Base-by-base conservation (phyloP, 1,140 invertebrate genomes). In the Marisa cornuarietis region DNA sequence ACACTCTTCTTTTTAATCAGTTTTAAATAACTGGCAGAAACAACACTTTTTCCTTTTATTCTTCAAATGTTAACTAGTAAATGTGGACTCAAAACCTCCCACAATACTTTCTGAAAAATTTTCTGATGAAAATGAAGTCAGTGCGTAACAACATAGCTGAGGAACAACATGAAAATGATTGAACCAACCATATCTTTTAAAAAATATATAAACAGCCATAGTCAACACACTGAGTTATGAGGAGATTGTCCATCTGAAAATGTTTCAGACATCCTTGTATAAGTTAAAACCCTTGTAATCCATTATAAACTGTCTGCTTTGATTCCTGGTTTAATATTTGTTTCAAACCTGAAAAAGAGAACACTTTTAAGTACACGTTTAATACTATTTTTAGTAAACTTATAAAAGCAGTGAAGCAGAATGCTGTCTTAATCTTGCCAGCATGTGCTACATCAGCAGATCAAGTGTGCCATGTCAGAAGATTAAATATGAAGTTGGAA, bases 281-380 rank as follows among this genome's bases (percentile, higher is more conserved):
- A 20, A 14, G 22, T 88, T 78, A 92, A 84, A 89, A 91, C 68
- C 90, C 91, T 87, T 93, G 92, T 85, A 96, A 90, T 87, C 95
- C 95, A 91, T 95, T 96, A 86, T 96, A 96, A 69, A 95, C 91
- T 92, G 93, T 94, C 84, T 94, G 94, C 76, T 93, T 93, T 76
- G 94, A 92, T 79, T 90, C 92, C 89, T 95, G 94, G 81, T 94
- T 92, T 26, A 96, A 88, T 80, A 95, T 92, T 84, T 93, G 92
- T 88, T 92, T 93, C 63, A 96, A 92, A 85, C 91, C 95, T 95
- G 91, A 81, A 94, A 95, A 75, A 87, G 84, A 91, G n/a, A 42
- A 26, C 63, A 66, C 24, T 58, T 61, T 0, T 26, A 75, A 62
- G 51, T 13, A 75, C 49, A 54, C 3, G 14, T 18, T 58, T 61